Conservation (phyloP, 2,113 vertebrate genomes). For the Megaleporinus macrocephalus region DNA sequence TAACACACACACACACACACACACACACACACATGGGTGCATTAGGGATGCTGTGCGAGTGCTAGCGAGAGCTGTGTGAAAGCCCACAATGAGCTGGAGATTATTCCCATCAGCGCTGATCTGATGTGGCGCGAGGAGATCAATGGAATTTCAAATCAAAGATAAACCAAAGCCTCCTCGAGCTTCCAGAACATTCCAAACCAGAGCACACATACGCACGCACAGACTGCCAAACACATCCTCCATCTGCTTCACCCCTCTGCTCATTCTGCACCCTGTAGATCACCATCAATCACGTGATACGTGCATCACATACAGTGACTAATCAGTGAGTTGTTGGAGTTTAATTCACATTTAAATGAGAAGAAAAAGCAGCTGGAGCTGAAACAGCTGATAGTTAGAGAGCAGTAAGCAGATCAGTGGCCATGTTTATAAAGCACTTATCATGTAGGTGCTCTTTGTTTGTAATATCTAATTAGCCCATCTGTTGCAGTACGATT, state of each 20-base stretch:
- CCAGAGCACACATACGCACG: background rate
- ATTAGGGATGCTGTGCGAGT: conserved; percentile 33
- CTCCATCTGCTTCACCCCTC: background rate
- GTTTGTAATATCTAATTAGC: too few relatives aligned
- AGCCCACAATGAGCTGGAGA: conserved; percentile 40
- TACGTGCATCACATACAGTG: background rate
- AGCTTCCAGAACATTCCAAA: background rate
- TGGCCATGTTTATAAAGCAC: too few relatives aligned
- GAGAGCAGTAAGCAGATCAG: too few relatives aligned
- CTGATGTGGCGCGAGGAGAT: conserved; percentile 36
- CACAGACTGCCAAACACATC: conserved; percentile 18
- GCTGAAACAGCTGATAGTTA: too few relatives aligned
- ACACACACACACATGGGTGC: conserved; percentile 1
- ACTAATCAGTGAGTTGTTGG: too few relatives aligned
- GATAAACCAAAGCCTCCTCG: conserved; percentile 24
- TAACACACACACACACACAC: background rate
- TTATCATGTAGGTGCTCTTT: too few relatives aligned
- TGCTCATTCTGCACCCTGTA: background rate
- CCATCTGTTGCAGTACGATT: too few relatives aligned
- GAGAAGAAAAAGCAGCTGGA: too few relatives aligned
- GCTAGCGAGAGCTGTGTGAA: background rate
- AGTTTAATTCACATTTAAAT: too few relatives aligned
- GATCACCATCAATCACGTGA: background rate
- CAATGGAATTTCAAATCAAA: conserved; percentile 49
- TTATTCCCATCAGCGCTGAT: conserved; percentile 36